Conservation (phyloP, 2,797 vertebrate species). For the Sebastes aleutianus region DNA sequence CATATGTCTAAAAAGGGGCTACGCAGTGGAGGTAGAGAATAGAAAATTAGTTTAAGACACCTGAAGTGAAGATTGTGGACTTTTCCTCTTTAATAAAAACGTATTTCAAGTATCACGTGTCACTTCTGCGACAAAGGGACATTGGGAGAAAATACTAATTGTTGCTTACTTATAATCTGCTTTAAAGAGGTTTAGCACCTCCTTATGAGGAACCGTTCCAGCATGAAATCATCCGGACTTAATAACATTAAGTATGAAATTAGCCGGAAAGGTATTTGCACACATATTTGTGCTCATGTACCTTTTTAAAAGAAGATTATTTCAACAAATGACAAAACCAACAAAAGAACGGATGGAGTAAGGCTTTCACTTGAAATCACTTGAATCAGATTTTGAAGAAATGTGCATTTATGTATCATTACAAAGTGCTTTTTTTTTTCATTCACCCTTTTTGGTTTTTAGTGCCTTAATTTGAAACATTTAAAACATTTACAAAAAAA, state of each 20-base stretch:
- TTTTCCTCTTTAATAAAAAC: slow-evolving; percentile 16
- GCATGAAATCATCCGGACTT: slow-evolving; percentile 47
- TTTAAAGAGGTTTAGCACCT: slow-evolving; percentile 46
- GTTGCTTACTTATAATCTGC: slow-evolving; percentile 41
- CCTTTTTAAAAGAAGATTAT: slow-evolving; percentile 3
- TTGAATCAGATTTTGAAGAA: slow-evolving; percentile 64
- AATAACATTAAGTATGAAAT: slow-evolving; percentile 34
- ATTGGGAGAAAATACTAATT: slow-evolving; percentile 38
- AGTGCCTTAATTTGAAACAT: slow-evolving; percentile 76
- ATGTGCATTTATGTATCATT: slow-evolving; percentile 71
- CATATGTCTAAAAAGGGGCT: neutral
- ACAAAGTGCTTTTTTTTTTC: slow-evolving; percentile 83
- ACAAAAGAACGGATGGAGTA: slow-evolving; percentile 50
- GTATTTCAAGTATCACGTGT: slow-evolving; percentile 68
- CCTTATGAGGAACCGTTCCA: slow-evolving; percentile 24
- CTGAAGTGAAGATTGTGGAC: slow-evolving; percentile 50
- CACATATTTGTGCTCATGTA: slow-evolving; percentile 6
- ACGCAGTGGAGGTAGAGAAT: slow-evolving; percentile 53
- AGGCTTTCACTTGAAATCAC: slow-evolving; percentile 58
- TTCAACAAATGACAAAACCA: slow-evolving; percentile 12
- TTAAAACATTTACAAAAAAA: slow-evolving; percentile 53
- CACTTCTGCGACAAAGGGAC: slow-evolving; percentile 35
- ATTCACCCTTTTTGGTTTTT: slow-evolving; percentile 81
- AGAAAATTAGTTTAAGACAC: slow-evolving; percentile 53
- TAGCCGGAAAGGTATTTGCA: slow-evolving; percentile 19